A percentile compares a stretch with the other conserved stretches of the same genome.
Conservation (phyloP, 23 tunicate genomes). For the Ascidia mentula region DNA sequence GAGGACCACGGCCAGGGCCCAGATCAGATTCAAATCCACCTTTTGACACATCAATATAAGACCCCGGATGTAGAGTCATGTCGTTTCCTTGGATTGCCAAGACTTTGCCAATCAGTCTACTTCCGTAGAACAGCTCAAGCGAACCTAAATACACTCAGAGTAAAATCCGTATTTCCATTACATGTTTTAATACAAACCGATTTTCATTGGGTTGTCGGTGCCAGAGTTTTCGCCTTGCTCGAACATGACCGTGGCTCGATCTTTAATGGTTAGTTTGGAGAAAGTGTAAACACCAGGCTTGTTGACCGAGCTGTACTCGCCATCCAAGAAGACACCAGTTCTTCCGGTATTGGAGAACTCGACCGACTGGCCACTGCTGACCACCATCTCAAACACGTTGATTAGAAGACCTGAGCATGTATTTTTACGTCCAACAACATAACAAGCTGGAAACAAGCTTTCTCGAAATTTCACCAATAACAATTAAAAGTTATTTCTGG, state of each 20-base stretch:
- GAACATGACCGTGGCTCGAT: slow-evolving; percentile 5
- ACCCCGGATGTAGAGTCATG: slow-evolving; percentile 18
- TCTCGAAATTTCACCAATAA: not conserved
- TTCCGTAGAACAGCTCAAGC: slow-evolving; percentile 21
- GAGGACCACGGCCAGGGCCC: slow-evolving; percentile 17
- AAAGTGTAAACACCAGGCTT: slow-evolving; percentile 15
- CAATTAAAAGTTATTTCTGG: not conserved
- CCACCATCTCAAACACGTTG: slow-evolving; percentile 32
- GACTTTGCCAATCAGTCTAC: slow-evolving; percentile 18
- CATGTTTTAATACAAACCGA: not conserved
- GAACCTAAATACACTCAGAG: not conserved
- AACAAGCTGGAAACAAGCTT: too few relatives aligned
- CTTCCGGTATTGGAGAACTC: slow-evolving; percentile 9
- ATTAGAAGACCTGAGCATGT: slow-evolving; percentile 9
- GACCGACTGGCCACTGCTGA: slow-evolving; percentile 29
- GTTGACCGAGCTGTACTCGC: slow-evolving; percentile 12
- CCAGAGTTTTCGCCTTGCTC: slow-evolving; percentile 2
- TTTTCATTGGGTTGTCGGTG: slow-evolving; percentile 10
- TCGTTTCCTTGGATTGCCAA: slow-evolving; percentile 31
- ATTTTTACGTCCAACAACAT: too few relatives aligned
- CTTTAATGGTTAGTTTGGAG: slow-evolving; percentile 24
- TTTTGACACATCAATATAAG: slow-evolving; percentile 3
- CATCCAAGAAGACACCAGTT: slow-evolving; percentile 14
- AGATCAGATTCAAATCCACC: slow-evolving; percentile 20
- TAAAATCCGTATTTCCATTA: not conserved